Conservation (phyloP, 2,113 vertebrate species). For the Callaeas wilsoni region DNA sequence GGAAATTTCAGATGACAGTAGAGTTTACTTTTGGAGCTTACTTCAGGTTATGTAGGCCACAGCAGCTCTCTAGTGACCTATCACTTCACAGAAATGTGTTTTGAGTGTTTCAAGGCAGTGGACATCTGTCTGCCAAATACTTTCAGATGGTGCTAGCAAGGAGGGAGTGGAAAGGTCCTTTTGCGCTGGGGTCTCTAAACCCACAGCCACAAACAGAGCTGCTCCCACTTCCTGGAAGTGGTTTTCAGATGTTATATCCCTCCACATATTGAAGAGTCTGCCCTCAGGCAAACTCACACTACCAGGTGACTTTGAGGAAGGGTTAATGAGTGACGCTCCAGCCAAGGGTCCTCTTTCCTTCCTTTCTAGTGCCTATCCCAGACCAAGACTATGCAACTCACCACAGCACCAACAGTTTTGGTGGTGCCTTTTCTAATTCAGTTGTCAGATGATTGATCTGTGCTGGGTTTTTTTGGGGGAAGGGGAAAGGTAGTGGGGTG, state of each 20-base stretch:
- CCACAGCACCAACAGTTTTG: neutral
- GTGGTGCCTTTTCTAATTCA: neutral
- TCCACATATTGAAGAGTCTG: neutral
- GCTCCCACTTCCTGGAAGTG: neutral
- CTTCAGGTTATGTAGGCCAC: constrained; percentile 45
- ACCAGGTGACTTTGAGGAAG: neutral
- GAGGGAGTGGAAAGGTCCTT: neutral
- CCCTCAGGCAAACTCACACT: neutral
- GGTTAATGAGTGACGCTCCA: neutral
- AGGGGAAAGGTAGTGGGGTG: neutral
- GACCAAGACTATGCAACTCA: neutral
- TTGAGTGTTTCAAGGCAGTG: constrained; percentile 11
- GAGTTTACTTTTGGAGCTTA: constrained; percentile 50
- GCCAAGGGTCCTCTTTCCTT: accelerated
- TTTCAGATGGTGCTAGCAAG: neutral
- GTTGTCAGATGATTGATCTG: neutral
- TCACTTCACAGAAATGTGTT: constrained; percentile 32
- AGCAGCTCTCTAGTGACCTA: constrained; percentile 10
- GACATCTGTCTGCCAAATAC: constrained; percentile 11
- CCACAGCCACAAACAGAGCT: neutral
- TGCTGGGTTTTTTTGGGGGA: neutral
- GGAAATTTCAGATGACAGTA: constrained; percentile 64
- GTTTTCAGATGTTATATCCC: neutral
- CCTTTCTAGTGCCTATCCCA: neutral
- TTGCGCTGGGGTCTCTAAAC: neutral